A percentile compares a stretch with the other conserved stretches of the same genome.
Conservation (phyloP, 2,113 vertebrate species). For the Procapra przewalskii region DNA sequence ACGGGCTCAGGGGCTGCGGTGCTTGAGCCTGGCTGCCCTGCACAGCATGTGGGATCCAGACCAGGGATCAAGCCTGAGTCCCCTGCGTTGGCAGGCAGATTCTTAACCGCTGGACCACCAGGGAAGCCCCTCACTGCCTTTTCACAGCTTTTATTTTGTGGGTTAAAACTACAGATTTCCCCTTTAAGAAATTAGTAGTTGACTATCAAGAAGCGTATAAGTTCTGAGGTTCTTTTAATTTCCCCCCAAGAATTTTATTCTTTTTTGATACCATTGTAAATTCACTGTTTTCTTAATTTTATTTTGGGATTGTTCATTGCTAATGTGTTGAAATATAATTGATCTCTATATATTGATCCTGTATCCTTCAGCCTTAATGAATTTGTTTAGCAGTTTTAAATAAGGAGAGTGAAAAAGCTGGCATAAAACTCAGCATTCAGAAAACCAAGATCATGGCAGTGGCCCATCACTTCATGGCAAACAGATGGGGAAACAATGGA, state of each 20-base stretch:
- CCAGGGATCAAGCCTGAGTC: neutral
- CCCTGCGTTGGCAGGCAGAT: neutral
- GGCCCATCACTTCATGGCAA: neutral
- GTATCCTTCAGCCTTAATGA: neutral
- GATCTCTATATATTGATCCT: neutral
- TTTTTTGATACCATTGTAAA: neutral
- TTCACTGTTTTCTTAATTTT: neutral
- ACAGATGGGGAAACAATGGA: neutral
- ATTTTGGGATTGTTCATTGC: neutral
- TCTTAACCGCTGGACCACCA: neutral
- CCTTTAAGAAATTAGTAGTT: neutral
- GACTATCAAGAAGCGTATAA: neutral
- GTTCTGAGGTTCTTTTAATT: neutral
- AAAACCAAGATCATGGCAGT: neutral
- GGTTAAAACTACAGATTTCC: neutral
- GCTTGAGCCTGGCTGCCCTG: neutral
- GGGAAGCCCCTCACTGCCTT: neutral
- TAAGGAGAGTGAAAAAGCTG: neutral
- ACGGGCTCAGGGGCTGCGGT: neutral
- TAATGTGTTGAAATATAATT: neutral
- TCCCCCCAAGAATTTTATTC: neutral
- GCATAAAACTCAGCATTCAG: neutral
- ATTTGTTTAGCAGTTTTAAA: neutral
- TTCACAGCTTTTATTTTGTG: neutral
- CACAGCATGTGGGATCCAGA: neutral